Percentiles rank a stretch among this genome's conserved stretches.
Conservation (phyloP, 1,140 invertebrate genomes). For the Drosophila sucinea region DNA sequence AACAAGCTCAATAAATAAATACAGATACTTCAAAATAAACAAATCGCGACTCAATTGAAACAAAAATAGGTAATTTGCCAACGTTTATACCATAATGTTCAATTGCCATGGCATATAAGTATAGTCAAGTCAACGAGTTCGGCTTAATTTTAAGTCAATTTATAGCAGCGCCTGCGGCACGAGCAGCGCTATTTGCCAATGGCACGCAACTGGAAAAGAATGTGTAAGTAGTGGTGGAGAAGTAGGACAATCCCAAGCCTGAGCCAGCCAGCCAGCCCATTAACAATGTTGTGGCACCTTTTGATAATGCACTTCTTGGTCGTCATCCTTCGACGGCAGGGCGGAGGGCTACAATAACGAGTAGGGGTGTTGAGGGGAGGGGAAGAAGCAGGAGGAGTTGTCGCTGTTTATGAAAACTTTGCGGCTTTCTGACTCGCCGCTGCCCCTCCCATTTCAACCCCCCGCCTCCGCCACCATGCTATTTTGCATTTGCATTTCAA, state of each 20-base stretch:
- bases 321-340: constrained; percentile 9
- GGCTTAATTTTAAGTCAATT: constrained; percentile 55
- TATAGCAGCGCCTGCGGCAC: constrained; percentile 43
- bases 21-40: not conserved
- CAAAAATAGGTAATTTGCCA: constrained; percentile 3
- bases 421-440: constrained; percentile 40
- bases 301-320: constrained; percentile 20
- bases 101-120: constrained; percentile 41
- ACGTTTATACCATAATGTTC: constrained; percentile 32
- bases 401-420: constrained; percentile 54
- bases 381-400: not conserved
- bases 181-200: constrained; percentile 41
- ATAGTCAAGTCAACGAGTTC: constrained; percentile 34
- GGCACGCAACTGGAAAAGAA: constrained; percentile 36
- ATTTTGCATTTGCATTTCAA: constrained; percentile 62
- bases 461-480: not conserved
- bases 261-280: not conserved
- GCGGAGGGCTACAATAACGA: no score
- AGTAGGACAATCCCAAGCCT: no score
- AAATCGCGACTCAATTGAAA: constrained; percentile 5
- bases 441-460: not conserved
- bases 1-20: no score
- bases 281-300: constrained; percentile 16
- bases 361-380: not conserved
- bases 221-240: not conserved